Conservation (phyloP, 2,888 invertebrate species). For the Xanthostigma xanthostigma region DNA sequence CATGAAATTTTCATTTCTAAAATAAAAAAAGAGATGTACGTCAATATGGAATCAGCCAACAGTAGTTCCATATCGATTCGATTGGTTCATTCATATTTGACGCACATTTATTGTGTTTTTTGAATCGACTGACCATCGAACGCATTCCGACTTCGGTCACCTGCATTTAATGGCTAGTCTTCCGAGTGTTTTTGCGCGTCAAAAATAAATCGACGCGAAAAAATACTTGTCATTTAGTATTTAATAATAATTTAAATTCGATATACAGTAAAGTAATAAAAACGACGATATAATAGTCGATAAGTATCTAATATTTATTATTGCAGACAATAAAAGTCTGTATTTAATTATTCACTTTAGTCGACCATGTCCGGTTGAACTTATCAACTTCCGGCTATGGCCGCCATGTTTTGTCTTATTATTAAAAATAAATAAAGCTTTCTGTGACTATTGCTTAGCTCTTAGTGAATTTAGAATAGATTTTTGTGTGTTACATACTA, state of each 20-base stretch:
- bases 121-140: too few species aligned
- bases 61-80: too few species aligned
- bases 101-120: too few species aligned
- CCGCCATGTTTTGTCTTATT: neutral
- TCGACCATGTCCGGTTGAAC: neutral
- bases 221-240: too few species aligned
- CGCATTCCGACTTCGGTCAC: neutral
- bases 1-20: neutral
- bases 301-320: neutral
- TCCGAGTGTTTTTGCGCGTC: neutral
- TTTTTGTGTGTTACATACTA: neutral
- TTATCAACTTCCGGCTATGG: neutral
- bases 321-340: neutral
- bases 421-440: neutral
- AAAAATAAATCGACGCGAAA: too few species aligned
- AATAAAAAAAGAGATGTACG: neutral
- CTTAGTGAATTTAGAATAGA: neutral
- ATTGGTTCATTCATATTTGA: too few species aligned
- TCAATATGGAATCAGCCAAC: neutral
- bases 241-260: too few species aligned
- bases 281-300: neutral
- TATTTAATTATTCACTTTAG: neutral
- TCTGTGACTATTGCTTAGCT: slow-evolving; percentile 1
- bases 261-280: neutral
- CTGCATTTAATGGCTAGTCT: neutral